A percentile compares a stretch with the other conserved stretches of the same genome.
Conservation (phyloP, 2,113 vertebrate species). For the Hyperopisus bebe region DNA sequence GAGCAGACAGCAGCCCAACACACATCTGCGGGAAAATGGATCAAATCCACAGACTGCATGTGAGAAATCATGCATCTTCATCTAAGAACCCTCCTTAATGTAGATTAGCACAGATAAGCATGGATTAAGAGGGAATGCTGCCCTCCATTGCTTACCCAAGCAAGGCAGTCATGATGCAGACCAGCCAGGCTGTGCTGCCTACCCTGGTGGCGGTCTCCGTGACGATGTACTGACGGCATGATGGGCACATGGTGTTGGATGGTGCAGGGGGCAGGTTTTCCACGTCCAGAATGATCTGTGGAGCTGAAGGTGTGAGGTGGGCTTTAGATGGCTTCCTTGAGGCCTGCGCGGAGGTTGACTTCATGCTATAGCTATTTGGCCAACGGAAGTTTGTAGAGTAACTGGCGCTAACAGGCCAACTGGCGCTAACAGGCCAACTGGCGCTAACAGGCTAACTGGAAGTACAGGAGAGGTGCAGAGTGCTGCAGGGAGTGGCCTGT, state of each 20-base stretch:
- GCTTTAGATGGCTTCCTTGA: not conserved
- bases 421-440: too few relatives aligned
- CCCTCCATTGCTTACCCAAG: slow-evolving; percentile 40
- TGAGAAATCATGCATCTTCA: not conserved
- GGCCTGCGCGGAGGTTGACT: not conserved
- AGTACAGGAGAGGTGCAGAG: not conserved
- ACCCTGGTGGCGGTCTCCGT: slow-evolving; percentile 41
- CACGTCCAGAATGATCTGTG: slow-evolving; percentile 45
- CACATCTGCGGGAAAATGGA: slow-evolving; percentile 41
- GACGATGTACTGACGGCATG: slow-evolving; percentile 47
- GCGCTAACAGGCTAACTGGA: not conserved
- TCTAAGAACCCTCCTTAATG: not conserved
- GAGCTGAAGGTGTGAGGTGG: slow-evolving; percentile 39
- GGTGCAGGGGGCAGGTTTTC: slow-evolving; percentile 35
- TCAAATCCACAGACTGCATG: not conserved
- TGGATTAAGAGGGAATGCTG: not conserved
- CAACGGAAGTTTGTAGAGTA: not conserved
- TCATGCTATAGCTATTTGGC: not conserved
- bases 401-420: not conserved
- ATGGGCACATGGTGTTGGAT: slow-evolving; percentile 49
- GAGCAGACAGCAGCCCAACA: slow-evolving; percentile 57
- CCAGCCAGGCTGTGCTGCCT: slow-evolving; percentile 45
- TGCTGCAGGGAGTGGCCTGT: not conserved
- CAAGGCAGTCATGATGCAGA: slow-evolving; percentile 36
- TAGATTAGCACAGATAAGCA: not conserved